A percentile compares a stretch with the other conserved stretches of the same genome.
These are phyloP conservation scores for Lathronympha strigana DNA, from an alignment of 2,888 invertebrate genomes.

Conservation along the genomic window DNA sequence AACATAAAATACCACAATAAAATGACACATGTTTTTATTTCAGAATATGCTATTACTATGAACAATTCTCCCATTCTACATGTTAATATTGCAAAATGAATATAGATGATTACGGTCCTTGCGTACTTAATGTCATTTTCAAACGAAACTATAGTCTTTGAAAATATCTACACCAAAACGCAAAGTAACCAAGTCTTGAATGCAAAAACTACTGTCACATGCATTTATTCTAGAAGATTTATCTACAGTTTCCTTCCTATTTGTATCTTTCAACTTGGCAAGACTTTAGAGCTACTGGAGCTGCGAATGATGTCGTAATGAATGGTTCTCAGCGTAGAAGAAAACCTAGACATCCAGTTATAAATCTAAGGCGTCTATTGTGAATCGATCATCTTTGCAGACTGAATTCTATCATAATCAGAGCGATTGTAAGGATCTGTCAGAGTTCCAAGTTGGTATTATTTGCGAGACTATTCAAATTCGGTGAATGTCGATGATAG, in stretches of 20 bases:
- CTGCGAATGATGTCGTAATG: slow-evolving; percentile 33
- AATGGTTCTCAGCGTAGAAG: slow-evolving; percentile 30
- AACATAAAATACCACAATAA: no score
- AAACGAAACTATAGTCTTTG: no score
- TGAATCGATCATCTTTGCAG: slow-evolving; percentile 36
- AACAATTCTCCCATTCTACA: no score
- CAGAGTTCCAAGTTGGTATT: slow-evolving; percentile 38
- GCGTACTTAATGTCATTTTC: no score
- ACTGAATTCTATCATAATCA: slow-evolving; percentile 37
- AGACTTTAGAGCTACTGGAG: slow-evolving; percentile 5
- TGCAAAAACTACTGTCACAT: background rate
- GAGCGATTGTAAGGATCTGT: slow-evolving; percentile 33
- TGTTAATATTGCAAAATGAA: no score
- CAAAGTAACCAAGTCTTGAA: background rate
- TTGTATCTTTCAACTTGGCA: background rate
- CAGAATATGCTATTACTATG: no score
- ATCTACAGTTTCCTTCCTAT: background rate
- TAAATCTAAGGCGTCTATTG: slow-evolving; percentile 39
- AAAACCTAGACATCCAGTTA: slow-evolving; percentile 33
- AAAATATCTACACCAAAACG: background rate
- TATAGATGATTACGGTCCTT: no score
- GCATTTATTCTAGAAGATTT: background rate
- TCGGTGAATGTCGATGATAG: slow-evolving; percentile 21
- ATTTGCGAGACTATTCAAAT: slow-evolving; percentile 34
- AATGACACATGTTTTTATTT: no score